Percentiles rank a stretch among this genome's conserved stretches.
Conservation (phyloP, 1,140 invertebrate species). For the Hycleus phaleratus region DNA sequence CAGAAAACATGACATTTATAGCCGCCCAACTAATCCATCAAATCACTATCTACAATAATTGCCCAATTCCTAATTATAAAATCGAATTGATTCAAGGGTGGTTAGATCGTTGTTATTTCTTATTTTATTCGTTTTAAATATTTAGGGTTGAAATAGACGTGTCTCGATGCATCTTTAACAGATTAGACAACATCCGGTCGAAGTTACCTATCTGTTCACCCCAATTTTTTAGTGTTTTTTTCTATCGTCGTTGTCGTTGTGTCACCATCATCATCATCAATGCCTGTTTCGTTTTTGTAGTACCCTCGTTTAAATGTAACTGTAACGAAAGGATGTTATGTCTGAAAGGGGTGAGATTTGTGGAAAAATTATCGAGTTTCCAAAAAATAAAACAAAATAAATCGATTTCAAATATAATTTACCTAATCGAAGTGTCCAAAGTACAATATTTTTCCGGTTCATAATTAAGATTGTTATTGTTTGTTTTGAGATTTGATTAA, state of each 20-base stretch:
- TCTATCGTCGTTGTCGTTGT: not conserved
- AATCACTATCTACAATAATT: too few species aligned
- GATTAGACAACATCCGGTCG: constrained; percentile 13
- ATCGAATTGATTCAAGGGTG: too few species aligned
- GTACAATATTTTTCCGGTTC: too few species aligned
- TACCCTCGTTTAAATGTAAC: too few species aligned
- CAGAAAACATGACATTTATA: constrained; percentile 1
- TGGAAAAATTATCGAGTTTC: constrained; percentile 11
- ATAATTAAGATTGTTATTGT: too few species aligned
- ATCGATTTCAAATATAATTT: not conserved
- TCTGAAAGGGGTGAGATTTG: constrained; percentile 17
- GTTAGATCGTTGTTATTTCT: too few species aligned
- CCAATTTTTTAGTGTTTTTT: not conserved
- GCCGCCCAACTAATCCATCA: not conserved
- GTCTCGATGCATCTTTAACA: constrained; percentile 4
- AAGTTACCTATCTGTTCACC: not conserved
- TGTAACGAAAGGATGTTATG: constrained; percentile 16
- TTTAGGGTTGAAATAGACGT: constrained; percentile 5
- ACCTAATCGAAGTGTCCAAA: too few species aligned
- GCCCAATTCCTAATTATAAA: too few species aligned
- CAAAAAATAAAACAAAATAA: not conserved
- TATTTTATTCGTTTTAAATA: not conserved
- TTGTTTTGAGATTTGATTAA: too few species aligned
- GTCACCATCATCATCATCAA: too few species aligned
- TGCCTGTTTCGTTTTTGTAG: too few species aligned